These are phyloP conservation scores for Microcebus griseorufus DNA, from an alignment of 2,113 vertebrate genomes.

Conservation along the genomic window DNA sequence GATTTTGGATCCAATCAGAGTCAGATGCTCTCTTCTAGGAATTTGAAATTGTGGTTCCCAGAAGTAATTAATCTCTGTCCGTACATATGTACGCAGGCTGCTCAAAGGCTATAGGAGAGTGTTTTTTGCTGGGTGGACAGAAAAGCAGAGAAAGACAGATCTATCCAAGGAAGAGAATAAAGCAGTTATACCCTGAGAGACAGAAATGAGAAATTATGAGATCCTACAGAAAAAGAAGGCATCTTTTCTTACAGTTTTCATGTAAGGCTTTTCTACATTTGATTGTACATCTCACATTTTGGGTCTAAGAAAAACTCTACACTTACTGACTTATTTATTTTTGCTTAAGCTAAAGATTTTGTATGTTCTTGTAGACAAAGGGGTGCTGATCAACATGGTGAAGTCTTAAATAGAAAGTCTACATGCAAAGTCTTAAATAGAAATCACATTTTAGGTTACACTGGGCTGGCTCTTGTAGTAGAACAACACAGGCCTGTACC, in stretches of 20 bases:
- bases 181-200: background rate
- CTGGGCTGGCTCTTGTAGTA: background rate
- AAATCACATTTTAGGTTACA: background rate
- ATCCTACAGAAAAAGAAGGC: background rate
- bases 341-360: background rate
- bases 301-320: background rate
- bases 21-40: background rate
- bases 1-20: background rate
- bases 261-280: background rate
- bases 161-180: background rate
- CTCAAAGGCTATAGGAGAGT: background rate
- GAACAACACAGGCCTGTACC: background rate
- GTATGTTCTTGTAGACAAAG: background rate
- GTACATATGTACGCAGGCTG: background rate
- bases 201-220: background rate
- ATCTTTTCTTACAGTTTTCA: background rate
- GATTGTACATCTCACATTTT: background rate
- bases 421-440: background rate
- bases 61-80: background rate
- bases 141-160: background rate
- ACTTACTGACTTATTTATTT: background rate
- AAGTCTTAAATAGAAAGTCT: background rate
- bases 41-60: background rate
- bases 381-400: background rate
- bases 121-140: background rate